Percentiles rank a stretch among this genome's conserved stretches.
phyloP scores from a whole-genome alignment of 2,113 vertebrate species.

The Ageneiosus marmoratus region DNA sequence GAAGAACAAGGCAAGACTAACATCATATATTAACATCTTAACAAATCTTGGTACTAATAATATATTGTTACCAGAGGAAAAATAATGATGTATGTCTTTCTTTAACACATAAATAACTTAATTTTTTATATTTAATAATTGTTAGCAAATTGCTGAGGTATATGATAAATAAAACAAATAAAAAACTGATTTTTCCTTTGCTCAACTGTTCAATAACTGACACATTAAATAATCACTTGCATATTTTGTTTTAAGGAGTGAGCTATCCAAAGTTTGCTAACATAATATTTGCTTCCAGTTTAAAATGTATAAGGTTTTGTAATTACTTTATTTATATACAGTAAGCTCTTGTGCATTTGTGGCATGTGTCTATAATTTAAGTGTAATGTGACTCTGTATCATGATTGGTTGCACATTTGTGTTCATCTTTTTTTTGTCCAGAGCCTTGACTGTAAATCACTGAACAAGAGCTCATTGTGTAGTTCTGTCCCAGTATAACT shows the following conservation, averaged over 20 bases:
- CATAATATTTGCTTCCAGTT: neutral
- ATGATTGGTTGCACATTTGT: neutral
- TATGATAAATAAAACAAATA: neutral
- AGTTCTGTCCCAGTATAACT: neutral
- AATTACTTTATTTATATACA: neutral
- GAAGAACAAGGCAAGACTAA: neutral
- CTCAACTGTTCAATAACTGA: neutral
- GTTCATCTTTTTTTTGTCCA: neutral
- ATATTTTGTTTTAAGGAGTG: neutral
- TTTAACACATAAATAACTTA: neutral
- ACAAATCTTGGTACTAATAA: neutral
- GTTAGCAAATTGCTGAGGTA: neutral
- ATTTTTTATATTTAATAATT: too few species aligned
- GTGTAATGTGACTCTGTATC: neutral
- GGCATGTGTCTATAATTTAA: neutral
- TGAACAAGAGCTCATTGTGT: neutral
- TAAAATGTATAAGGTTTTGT: neutral
- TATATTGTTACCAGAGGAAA: neutral
- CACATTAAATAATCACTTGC: neutral
- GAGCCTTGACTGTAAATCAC: slow-evolving; percentile 5
- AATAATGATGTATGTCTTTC: neutral
- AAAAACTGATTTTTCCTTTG: neutral
- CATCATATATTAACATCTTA: neutral
- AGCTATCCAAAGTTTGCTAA: neutral
- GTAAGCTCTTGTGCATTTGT: neutral